These are phyloP conservation scores for Eurystomus glaucurus DNA, from an alignment of 2,797 vertebrate genomes.

Conservation along the genomic window DNA sequence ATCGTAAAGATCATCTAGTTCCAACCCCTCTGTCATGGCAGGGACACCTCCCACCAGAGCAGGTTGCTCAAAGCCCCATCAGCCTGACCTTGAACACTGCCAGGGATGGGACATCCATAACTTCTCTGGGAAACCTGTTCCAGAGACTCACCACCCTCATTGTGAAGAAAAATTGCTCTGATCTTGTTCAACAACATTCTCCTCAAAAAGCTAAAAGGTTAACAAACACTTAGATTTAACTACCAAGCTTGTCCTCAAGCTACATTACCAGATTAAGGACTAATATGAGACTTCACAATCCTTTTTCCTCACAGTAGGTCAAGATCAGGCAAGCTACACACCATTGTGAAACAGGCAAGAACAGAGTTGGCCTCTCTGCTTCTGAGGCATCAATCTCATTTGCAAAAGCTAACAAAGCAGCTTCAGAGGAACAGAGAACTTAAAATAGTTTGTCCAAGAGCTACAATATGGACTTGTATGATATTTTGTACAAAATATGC, in stretches of 20 bases:
- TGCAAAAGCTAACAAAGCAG: not conserved
- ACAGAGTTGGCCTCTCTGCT: not conserved
- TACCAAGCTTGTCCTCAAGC: not conserved
- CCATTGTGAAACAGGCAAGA: not conserved
- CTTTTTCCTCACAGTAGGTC: not conserved
- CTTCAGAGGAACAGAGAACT: not conserved
- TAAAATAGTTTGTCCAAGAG: not conserved
- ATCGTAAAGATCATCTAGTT: not conserved
- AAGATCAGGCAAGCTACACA: not conserved
- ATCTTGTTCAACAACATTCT: not conserved
- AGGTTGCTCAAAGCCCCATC: not conserved
- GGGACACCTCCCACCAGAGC: not conserved
- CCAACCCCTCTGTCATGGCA: not conserved
- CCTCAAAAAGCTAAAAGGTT: not conserved
- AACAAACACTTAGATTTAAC: not conserved
- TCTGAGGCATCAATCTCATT: not conserved
- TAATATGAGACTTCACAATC: not conserved
- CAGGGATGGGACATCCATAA: not conserved
- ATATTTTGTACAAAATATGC: not conserved
- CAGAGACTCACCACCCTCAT: not conserved
- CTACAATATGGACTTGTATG: rapidly evolving
- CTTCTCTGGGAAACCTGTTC: not conserved
- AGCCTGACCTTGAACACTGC: not conserved
- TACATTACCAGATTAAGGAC: not conserved
- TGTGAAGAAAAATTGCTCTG: not conserved